Percentiles rank a stretch among this genome's conserved stretches.
Conservation (phyloP, 2,113 vertebrate genomes). For the Alaudala cheleensis region DNA sequence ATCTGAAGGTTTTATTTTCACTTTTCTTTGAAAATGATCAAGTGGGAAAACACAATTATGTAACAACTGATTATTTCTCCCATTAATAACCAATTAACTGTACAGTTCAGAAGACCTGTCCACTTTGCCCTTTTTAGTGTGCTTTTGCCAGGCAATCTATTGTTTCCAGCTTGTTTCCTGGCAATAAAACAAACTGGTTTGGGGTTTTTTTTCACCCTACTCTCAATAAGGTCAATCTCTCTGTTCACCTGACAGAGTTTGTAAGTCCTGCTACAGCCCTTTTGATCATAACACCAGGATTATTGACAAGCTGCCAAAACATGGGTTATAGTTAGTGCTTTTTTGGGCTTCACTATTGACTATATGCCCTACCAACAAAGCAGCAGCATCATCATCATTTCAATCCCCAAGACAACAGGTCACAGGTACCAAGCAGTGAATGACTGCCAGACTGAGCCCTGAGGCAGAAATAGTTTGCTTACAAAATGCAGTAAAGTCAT, state of each 20-base stretch:
- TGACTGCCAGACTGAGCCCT: neutral
- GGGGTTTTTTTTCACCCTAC: neutral
- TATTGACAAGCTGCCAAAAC: slow-evolving; percentile 49
- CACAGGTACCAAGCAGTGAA: neutral
- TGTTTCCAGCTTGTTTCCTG: neutral
- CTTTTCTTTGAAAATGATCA: neutral
- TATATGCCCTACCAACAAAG: slow-evolving; percentile 29
- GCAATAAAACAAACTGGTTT: neutral
- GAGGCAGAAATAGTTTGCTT: neutral
- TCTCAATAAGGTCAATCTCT: neutral
- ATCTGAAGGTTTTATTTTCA: neutral
- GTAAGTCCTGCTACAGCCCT: neutral
- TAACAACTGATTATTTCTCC: neutral
- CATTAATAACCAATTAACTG: neutral
- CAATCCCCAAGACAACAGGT: neutral
- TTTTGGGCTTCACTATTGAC: slow-evolving; percentile 38
- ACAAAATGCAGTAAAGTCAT: neutral
- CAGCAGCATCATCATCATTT: slow-evolving; percentile 28
- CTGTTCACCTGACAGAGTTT: neutral
- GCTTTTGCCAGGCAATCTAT: neutral
- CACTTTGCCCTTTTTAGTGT: neutral
- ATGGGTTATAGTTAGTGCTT: slow-evolving; percentile 17
- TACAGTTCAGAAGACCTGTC: neutral
- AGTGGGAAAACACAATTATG: neutral
- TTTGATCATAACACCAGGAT: slow-evolving; percentile 20